These are phyloP conservation scores for Temnothorax rugatulus DNA, from an alignment of 2,888 invertebrate species.

Conservation along the genomic window DNA sequence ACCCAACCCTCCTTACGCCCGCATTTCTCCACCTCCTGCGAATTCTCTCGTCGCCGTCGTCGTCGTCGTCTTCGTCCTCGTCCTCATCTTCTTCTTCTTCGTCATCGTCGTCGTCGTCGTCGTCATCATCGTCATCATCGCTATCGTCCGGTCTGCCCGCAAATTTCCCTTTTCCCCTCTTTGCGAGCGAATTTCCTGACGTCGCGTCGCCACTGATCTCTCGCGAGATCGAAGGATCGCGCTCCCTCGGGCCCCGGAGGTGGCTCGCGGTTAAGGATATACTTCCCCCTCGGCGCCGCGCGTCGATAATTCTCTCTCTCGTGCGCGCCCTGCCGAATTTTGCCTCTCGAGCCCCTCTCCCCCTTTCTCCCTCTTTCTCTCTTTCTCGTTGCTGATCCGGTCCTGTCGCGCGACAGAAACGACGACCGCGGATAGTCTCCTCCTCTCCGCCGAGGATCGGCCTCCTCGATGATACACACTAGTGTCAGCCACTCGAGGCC, in stretches of 20 bases:
- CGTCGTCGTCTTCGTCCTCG: slow-evolving; percentile 35
- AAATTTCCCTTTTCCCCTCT: neutral
- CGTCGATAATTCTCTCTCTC: slow-evolving; percentile 36
- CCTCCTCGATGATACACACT: neutral
- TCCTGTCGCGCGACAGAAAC: neutral
- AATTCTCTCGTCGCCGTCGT: slow-evolving; percentile 67
- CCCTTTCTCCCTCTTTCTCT: neutral
- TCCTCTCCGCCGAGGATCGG: neutral
- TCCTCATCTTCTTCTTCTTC: neutral
- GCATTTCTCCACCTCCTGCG: slow-evolving; percentile 77
- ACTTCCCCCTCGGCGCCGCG: slow-evolving; percentile 3
- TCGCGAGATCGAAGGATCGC: slow-evolving; percentile 33
- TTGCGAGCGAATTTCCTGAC: neutral
- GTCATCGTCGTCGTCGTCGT: slow-evolving; percentile 41
- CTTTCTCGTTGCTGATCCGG: neutral
- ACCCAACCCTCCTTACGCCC: slow-evolving; percentile 83
- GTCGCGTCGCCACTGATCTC: neutral
- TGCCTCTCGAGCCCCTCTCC: neutral
- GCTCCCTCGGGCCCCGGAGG: neutral
- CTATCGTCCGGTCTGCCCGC: neutral
- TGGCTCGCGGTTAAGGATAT: slow-evolving; percentile 27
- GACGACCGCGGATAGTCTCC: neutral
- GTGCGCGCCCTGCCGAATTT: slow-evolving; percentile 36
- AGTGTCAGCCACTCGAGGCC: neutral
- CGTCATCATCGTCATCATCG: neutral